These are phyloP conservation scores for Euschistus heros DNA, from an alignment of 1,140 invertebrate species.

Conservation along the genomic window DNA sequence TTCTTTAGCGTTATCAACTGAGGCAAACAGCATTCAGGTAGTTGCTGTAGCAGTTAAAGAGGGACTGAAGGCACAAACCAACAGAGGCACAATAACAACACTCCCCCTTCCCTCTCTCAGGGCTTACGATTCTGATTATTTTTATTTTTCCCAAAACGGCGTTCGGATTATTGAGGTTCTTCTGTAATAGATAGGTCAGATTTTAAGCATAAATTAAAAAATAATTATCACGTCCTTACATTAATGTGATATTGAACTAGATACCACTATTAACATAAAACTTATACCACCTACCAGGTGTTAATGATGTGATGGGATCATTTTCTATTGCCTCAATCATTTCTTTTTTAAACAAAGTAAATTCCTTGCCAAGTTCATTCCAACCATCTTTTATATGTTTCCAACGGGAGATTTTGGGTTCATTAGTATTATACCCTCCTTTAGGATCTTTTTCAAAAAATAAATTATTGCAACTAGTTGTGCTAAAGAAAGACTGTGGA, in stretches of 20 bases:
- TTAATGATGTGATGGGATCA: conserved; percentile 47
- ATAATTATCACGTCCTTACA: background rate
- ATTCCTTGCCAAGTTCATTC: conserved; percentile 52
- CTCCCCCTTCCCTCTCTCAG: background rate
- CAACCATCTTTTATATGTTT: conserved; percentile 48
- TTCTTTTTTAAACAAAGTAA: conserved; percentile 55
- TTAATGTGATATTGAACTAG: background rate
- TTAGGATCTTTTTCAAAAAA: conserved; percentile 53
- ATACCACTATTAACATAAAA: background rate
- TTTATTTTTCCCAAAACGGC: background rate
- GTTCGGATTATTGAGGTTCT: no score
- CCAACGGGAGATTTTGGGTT: conserved; percentile 37
- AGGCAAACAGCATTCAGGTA: no score
- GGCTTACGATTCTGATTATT: background rate
- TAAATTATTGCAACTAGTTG: background rate
- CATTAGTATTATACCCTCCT: conserved; percentile 45
- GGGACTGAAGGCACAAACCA: no score
- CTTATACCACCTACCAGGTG: conserved; percentile 37
- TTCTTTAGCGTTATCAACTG: no score
- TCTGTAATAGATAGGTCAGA: background rate
- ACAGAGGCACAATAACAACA: no score
- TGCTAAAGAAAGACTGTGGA: background rate
- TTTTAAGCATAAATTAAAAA: background rate
- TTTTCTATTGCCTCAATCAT: conserved; percentile 47
- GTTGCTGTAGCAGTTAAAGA: no score